Evolutionary conservation across 2,888 invertebrate species (phyloP), one percentile per base, ranked within the genome.

Genomic region (Odiellus spinosus): DNA sequence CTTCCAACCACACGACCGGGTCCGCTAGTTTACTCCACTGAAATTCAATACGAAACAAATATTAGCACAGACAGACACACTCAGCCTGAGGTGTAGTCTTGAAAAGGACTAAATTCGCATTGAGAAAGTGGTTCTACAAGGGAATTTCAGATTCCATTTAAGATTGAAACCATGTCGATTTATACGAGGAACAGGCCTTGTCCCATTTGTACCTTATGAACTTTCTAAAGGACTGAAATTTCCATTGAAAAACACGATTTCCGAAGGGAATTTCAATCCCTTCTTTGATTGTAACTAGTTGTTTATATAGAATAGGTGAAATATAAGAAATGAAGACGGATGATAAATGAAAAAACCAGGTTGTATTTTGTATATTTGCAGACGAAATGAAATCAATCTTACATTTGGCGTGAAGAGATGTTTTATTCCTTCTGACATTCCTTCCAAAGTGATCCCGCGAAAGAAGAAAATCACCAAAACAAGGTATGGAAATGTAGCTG

Each of bases 1-100:
- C 93, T 69, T 95, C 93, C 45, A 95, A 68, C 95, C 95, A 95
- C 0, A 95, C 93, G 0, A 87, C 85, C 8, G 93, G 93, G 69
- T 91, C 91, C 33, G 82, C 68, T 48, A 95, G 74, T 50, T 79
- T 86, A 60, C 82, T 82, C 83, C 93, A 87, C 70, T 78, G 39
- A 3, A 26, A 33, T 12, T 44, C 35, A 40, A 33, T 33, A 42
- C 6, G 26, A 42, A 44, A 15, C 1, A n/a, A 26, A 42, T 32
- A 8, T 2, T 8, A n/a, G 3, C 1, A 19, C 20, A 19, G 4
- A 19, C 3, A 12, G 14, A 18, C 26, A 33, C 8, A 17, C 39
- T 40, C 32, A 18, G 18, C 8, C 11, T n/a, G 15, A 40, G 1
- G 14, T 40, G n/a, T 34, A 2, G 1, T 34, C 1, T 34, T 34